phyloP scores from a whole-genome alignment of 2,113 vertebrate species.

The Plectropomus leopardus region DNA sequence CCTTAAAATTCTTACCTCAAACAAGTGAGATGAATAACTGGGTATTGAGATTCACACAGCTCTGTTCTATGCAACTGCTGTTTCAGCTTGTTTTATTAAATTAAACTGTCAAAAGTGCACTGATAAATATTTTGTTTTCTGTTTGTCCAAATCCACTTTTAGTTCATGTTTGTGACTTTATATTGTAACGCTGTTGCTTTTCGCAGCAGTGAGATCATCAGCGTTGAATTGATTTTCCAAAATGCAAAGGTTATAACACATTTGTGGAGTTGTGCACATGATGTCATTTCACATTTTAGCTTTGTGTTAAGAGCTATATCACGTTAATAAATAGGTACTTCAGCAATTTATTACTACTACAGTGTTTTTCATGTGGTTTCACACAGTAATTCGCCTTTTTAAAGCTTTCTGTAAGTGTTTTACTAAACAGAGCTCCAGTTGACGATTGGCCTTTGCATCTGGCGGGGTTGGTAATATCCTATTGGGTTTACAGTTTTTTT shows the following conservation, averaged over 20 bases:
- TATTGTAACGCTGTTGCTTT: neutral
- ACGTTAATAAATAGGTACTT: neutral
- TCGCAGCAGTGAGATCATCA: no score
- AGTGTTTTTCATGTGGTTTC: no score
- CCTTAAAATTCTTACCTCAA: conserved; percentile 10
- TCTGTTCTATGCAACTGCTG: conserved; percentile 70
- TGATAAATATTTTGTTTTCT: conserved; percentile 2
- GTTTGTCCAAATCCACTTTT: neutral
- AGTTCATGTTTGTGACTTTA: neutral
- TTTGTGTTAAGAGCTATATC: neutral
- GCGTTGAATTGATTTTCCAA: neutral
- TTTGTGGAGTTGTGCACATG: neutral
- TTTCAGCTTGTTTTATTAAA: conserved; percentile 50
- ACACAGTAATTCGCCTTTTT: no score
- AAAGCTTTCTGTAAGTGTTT: no score
- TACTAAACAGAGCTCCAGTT: no score
- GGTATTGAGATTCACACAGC: conserved; percentile 17
- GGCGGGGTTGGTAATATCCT: no score
- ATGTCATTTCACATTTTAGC: no score
- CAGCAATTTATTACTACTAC: neutral
- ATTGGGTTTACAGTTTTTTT: no score
- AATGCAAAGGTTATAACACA: neutral
- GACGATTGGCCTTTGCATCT: no score
- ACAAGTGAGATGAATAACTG: conserved; percentile 5
- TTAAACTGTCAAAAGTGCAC: conserved; percentile 59